These are phyloP conservation scores for Anolis carolinensis DNA, from an alignment of 2,113 vertebrate species.

Conservation along the genomic window DNA sequence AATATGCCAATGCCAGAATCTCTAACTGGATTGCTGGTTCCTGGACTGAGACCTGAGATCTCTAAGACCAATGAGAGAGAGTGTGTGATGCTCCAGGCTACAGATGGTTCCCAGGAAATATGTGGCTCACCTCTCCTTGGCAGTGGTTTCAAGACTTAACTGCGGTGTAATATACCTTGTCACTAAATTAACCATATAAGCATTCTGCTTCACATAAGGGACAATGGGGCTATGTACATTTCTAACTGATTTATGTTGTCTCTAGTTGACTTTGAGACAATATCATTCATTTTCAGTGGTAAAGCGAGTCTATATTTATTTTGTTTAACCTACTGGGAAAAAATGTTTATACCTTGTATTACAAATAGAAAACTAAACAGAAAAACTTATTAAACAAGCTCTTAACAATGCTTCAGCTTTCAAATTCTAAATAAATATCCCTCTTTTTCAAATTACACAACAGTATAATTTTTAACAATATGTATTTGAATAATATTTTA, in stretches of 20 bases:
- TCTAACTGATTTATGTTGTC: background rate
- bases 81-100: background rate
- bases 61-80: background rate
- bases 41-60: too few species aligned
- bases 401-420: constrained; percentile 28
- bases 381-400: constrained; percentile 35
- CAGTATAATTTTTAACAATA: constrained; percentile 60
- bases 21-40: background rate
- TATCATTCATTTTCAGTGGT: constrained; percentile 32
- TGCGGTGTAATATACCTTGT: background rate
- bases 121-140: background rate
- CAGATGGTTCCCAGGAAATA: background rate
- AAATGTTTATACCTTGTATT: constrained; percentile 22
- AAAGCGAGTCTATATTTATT: too few species aligned
- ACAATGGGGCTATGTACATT: background rate
- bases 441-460: constrained; percentile 39
- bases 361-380: constrained; percentile 28
- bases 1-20: background rate
- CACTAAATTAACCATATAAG: background rate
- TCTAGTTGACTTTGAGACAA: background rate
- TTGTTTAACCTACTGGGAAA: background rate
- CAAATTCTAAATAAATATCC: constrained; percentile 40
- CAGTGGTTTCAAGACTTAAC: background rate
- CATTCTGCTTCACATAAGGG: background rate
- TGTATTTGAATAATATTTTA: constrained; percentile 56